phyloP scores from a whole-genome alignment of 2,888 invertebrate species.

The Dione juno region DNA sequence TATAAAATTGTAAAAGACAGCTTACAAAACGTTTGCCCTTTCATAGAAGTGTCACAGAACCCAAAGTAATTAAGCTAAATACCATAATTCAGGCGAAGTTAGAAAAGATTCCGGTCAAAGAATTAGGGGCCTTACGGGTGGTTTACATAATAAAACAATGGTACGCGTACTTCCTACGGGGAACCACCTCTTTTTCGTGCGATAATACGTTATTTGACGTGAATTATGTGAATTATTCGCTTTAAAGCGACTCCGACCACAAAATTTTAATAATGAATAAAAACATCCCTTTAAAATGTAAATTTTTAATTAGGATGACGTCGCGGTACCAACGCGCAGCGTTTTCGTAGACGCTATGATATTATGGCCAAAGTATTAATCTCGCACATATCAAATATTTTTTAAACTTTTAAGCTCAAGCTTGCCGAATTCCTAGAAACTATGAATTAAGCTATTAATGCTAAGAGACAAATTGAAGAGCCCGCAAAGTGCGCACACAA shows the following conservation, averaged over 20 bases:
- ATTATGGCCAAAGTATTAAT: conserved; percentile 31
- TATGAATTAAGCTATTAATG: not conserved
- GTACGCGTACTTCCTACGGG: conserved; percentile 37
- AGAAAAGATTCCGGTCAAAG: conserved; percentile 72
- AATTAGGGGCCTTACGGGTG: conserved; percentile 59
- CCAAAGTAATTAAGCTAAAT: conserved; percentile 68
- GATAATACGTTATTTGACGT: conserved; percentile 64
- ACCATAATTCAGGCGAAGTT: conserved; percentile 71
- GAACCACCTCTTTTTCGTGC: conserved; percentile 46
- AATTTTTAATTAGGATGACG: conserved; percentile 77
- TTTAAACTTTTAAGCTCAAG: not conserved
- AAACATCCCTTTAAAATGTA: conserved; percentile 79
- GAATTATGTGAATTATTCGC: conserved; percentile 64
- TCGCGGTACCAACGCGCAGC: conserved; percentile 43
- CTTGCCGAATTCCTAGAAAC: not conserved
- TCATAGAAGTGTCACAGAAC: conserved; percentile 43
- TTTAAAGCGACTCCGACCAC: conserved; percentile 70
- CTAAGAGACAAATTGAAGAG: conserved; percentile 18
- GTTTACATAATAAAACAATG: conserved; percentile 67
- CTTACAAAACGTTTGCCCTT: conserved; percentile 38
- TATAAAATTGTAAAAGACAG: conserved; percentile 19
- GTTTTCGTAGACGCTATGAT: conserved; percentile 38
- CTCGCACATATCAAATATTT: conserved; percentile 18
- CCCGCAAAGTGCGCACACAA: conserved; percentile 3
- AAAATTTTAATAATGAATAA: conserved; percentile 81